Conservation (phyloP, 2,888 invertebrate species). For the Rapana venosa region DNA sequence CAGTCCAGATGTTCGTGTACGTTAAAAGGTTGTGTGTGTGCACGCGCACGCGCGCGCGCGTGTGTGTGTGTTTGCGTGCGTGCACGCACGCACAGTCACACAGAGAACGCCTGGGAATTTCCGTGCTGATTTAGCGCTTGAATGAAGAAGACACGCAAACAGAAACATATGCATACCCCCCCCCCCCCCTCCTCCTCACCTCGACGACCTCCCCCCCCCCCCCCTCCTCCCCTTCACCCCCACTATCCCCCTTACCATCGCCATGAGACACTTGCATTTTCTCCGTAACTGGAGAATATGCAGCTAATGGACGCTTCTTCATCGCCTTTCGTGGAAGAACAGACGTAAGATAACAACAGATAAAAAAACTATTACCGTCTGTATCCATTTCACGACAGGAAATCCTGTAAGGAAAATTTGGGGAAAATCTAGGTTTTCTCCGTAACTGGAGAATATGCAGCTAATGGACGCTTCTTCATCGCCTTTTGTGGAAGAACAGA, state of each 20-base stretch:
- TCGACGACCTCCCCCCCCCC: background rate
- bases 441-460: background rate
- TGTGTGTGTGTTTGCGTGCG: background rate
- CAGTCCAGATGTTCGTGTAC: no score
- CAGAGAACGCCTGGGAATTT: background rate
- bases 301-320: no score
- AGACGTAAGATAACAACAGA: background rate
- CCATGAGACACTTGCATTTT: background rate
- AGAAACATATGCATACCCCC: no score
- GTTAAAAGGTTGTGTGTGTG: no score
- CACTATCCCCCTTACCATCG: background rate
- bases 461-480: no score
- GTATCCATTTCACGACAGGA: no score
- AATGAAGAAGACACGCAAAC: no score
- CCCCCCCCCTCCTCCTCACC: background rate
- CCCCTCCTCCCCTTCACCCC: background rate
- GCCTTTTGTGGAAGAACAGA: no score
- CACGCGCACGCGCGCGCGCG: background rate
- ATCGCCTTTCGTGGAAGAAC: no score
- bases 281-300: background rate
- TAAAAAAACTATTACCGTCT: background rate
- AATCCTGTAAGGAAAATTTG: no score
- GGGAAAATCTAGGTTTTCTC: background rate
- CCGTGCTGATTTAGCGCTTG: no score
- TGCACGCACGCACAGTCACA: background rate